These are phyloP conservation scores for Actinostola sp. DNA, from an alignment of 92 coral and sea anemone genomes.

Conservation along the genomic window DNA sequence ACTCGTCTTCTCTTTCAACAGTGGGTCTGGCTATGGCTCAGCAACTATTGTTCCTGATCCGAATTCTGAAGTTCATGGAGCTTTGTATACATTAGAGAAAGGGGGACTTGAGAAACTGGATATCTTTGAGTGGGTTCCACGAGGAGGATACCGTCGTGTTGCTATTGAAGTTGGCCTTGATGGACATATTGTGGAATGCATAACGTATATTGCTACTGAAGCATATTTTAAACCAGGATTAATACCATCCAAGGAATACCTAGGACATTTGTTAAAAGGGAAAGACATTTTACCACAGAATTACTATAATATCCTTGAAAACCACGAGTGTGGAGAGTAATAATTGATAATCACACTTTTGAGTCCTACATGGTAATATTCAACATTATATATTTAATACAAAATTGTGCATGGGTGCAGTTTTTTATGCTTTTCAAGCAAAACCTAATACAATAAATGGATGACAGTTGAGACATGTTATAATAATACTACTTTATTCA, in stretches of 20 bases:
- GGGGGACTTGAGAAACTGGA: slow-evolving; percentile 81
- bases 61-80: slow-evolving; percentile 68
- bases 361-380: slow-evolving; percentile 1
- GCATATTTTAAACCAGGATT: slow-evolving; percentile 54
- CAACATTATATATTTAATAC: no score
- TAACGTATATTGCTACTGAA: slow-evolving; percentile 57
- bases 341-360: not conserved
- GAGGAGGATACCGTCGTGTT: slow-evolving; percentile 63
- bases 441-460: no score
- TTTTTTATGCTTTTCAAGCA: no score
- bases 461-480: no score
- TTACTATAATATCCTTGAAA: slow-evolving; percentile 54
- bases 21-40: slow-evolving; percentile 59
- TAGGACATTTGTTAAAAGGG: slow-evolving; percentile 67
- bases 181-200: slow-evolving; percentile 55
- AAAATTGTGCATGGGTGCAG: no score
- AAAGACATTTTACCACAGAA: slow-evolving; percentile 66
- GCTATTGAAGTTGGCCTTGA: slow-evolving; percentile 47
- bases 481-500: no score
- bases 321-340: slow-evolving; percentile 44
- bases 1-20: slow-evolving; percentile 58
- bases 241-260: slow-evolving; percentile 59
- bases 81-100: slow-evolving; percentile 61
- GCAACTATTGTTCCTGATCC: slow-evolving; percentile 56
- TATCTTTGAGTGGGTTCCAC: slow-evolving; percentile 64